Evolutionary conservation across 2,113 vertebrate species (phyloP).

Genomic region (Bufo bufo): DNA sequence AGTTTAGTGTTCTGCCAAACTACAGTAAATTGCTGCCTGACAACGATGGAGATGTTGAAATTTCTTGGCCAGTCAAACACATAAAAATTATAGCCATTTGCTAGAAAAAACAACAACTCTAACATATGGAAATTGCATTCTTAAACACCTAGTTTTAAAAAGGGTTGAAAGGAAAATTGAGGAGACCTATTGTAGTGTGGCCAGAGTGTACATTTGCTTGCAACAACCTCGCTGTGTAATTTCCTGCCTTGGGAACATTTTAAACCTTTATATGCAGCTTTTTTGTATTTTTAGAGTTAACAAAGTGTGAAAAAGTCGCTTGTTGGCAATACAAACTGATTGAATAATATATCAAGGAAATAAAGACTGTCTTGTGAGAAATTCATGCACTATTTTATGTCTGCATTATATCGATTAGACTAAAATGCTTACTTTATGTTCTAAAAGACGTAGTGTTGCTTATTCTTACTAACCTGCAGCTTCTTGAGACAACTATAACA

Average conservation of each 20-base stretch:
- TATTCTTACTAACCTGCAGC: neutral
- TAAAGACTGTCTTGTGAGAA: constrained; percentile 24
- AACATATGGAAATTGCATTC: neutral
- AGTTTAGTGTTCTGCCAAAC: too few species aligned
- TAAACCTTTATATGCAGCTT: constrained; percentile 29
- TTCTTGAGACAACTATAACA: neutral
- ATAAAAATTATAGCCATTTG: neutral
- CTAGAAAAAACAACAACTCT: neutral
- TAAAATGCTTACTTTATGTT: neutral
- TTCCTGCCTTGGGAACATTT: constrained; percentile 33
- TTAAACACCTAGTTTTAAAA: neutral
- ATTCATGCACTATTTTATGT: constrained; percentile 35
- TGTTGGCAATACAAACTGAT: constrained; percentile 42
- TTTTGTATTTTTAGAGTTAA: constrained; percentile 46
- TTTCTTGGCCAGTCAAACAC: neutral
- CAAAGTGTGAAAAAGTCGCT: constrained; percentile 45
- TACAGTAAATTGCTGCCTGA: neutral
- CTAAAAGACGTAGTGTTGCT: neutral
- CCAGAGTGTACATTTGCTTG: constrained; percentile 6
- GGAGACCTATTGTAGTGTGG: neutral
- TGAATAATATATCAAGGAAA: constrained; percentile 40
- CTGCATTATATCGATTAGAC: constrained; percentile 34
- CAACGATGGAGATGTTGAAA: neutral
- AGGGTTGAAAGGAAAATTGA: neutral
- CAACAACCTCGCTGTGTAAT: constrained; percentile 12